These are phyloP conservation scores for Mamestra brassicae DNA, from an alignment of 2,888 invertebrate species.

Conservation along the genomic window DNA sequence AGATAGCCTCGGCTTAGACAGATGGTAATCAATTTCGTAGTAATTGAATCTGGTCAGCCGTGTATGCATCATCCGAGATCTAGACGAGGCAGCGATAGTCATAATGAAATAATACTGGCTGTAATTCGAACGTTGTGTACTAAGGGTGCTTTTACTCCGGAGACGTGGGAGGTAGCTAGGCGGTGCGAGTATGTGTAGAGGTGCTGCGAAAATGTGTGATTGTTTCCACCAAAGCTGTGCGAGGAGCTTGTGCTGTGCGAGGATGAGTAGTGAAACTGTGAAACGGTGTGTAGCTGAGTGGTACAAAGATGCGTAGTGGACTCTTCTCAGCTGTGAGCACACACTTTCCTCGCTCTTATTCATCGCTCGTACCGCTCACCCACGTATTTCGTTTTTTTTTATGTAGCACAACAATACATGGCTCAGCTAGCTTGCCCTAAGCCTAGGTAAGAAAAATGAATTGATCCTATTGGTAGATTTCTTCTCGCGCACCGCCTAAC, in stretches of 20 bases:
- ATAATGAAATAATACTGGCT: conserved; percentile 79
- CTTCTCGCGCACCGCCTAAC: background rate
- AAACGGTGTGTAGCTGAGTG: background rate
- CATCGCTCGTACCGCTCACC: background rate
- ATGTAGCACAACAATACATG: background rate
- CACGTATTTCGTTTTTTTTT: background rate
- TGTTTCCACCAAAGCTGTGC: background rate
- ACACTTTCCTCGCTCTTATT: background rate
- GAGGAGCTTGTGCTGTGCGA: background rate
- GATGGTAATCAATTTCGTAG: conserved; percentile 84
- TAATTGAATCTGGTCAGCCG: conserved; percentile 87
- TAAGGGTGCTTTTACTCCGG: background rate
- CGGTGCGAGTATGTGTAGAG: background rate
- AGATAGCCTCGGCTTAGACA: conserved; percentile 78
- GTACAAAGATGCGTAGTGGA: background rate
- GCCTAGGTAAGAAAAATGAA: background rate
- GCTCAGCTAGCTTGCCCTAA: background rate
- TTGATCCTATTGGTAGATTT: background rate
- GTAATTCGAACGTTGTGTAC: conserved; percentile 71
- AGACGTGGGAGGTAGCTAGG: background rate
- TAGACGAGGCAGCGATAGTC: conserved; percentile 70
- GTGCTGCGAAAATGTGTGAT: background rate
- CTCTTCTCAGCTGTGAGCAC: background rate
- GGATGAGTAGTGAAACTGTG: background rate
- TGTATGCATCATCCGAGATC: conserved; percentile 80